These are phyloP conservation scores for Cephus cinctus DNA, from an alignment of 1,140 invertebrate genomes.

Conservation along the genomic window DNA sequence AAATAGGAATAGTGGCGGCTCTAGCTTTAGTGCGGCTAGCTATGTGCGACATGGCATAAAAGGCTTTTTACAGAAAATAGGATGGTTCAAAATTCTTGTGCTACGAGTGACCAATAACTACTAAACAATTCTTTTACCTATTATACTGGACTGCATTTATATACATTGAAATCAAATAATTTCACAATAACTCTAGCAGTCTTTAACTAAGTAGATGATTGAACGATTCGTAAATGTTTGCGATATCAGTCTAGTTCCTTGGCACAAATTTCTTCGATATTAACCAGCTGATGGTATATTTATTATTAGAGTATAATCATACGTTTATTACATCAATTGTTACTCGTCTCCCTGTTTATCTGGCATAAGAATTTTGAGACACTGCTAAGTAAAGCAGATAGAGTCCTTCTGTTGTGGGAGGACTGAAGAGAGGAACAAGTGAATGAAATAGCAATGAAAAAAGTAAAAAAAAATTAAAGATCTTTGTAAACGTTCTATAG, in stretches of 20 bases:
- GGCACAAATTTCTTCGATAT: background rate
- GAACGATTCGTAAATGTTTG: background rate
- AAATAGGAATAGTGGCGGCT: conserved; percentile 9
- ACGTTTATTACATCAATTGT: background rate
- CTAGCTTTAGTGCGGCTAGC: too few species aligned
- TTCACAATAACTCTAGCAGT: background rate
- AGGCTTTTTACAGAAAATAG: too few species aligned
- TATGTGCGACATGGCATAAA: too few species aligned
- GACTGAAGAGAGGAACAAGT: background rate
- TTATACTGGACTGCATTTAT: too few species aligned
- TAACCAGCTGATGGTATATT: background rate
- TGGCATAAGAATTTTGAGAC: background rate
- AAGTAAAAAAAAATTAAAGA: conserved; percentile 6
- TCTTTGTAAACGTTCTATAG: conserved; percentile 15
- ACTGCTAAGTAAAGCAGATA: background rate
- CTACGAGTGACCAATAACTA: too few species aligned
- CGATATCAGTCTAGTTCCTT: background rate
- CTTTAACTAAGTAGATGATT: conserved; percentile 1
- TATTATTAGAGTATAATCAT: background rate
- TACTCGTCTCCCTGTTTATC: too few species aligned
- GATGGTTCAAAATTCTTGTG: too few species aligned
- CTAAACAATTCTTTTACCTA: too few species aligned
- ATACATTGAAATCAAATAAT: too few species aligned
- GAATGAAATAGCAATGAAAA: conserved; percentile 2
- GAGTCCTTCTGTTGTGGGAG: conserved; percentile 1